A percentile compares a stretch with the other conserved stretches of the same genome.
Conservation (phyloP, 1,140 invertebrate genomes). For the Leptoteleia sp. region DNA sequence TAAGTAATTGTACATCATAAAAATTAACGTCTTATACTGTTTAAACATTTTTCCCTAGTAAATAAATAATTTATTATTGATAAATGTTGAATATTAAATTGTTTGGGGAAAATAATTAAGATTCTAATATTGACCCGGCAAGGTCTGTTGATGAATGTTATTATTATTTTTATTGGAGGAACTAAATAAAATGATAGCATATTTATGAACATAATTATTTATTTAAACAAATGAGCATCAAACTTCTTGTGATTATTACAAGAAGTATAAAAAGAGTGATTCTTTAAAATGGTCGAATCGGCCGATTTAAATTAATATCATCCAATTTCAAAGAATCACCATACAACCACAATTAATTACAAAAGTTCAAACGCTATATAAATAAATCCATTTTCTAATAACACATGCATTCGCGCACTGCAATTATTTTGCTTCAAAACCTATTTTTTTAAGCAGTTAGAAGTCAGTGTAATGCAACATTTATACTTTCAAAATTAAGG, state of each 20-base stretch:
- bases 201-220: slow-evolving; percentile 15
- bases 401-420: slow-evolving; percentile 20
- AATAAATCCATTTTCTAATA: slow-evolving; percentile 37
- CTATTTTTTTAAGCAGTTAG: slow-evolving; percentile 15
- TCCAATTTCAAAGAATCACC: slow-evolving; percentile 34
- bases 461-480: slow-evolving; percentile 9
- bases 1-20: no score
- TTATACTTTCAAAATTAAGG: slow-evolving; percentile 19
- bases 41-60: no score
- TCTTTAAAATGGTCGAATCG: slow-evolving; percentile 17
- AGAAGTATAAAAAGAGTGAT: slow-evolving; percentile 25
- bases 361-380: slow-evolving; percentile 30
- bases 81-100: no score
- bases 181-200: no score
- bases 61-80: no score
- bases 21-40: no score
- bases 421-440: not conserved
- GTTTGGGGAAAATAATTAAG: no score
- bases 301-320: slow-evolving; percentile 4
- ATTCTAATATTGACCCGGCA: no score
- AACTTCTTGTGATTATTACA: not conserved
- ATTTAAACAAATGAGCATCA: slow-evolving; percentile 46
- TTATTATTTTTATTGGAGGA: no score
- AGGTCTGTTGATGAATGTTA: no score
- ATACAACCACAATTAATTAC: slow-evolving; percentile 16